Evolutionary conservation across 2,113 vertebrate species (phyloP), one percentile per base, ranked within the genome.

Genomic region (Herpailurus yagouaroundi): DNA sequence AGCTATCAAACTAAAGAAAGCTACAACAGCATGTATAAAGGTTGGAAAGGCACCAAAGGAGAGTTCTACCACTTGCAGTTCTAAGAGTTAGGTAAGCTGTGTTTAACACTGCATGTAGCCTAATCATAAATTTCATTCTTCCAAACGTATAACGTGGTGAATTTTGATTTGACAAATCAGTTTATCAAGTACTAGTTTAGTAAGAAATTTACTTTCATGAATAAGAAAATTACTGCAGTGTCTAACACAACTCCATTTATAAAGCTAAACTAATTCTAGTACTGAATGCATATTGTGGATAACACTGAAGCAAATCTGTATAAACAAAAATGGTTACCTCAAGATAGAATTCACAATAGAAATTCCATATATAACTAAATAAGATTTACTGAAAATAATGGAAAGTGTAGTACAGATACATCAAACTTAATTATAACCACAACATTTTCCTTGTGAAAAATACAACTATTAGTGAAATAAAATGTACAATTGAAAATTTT

Each of bases 401-500:
- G 98, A 98, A 99, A 98, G 98, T 99, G 98, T 99, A 99, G 99
- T 99, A 99, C 98, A 99, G 99, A 99, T 98, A 98, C 99, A 99
- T 98, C 99, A 98, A 98, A 99, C 99, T 99, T 98, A 99, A 98
- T 98, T 99, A 99, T 98, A 99, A 99, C 98, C 98, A 99, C 98
- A 99, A 99, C 99, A 99, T 99, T 99, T 99, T 98, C 99, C 99
- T 99, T 99, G 99, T 99, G 99, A 99, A 99, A 99, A 99, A 99
- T 99, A 99, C 98, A 99, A 99, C 99, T 99, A 99, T 99, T 99
- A 99, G 99, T 99, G 99, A 99, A 99, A 99, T 99, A 99, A 99
- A 99, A 99, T 99, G 98, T 99, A 99, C 99, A 99, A 98, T 98
- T 99, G 98, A 98, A 83, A 83, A 98, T 94, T 98, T 98, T 98